A percentile compares a stretch with the other conserved stretches of the same genome.
phyloP scores from a whole-genome alignment of 2,888 invertebrate species.

The Apamea anceps region DNA sequence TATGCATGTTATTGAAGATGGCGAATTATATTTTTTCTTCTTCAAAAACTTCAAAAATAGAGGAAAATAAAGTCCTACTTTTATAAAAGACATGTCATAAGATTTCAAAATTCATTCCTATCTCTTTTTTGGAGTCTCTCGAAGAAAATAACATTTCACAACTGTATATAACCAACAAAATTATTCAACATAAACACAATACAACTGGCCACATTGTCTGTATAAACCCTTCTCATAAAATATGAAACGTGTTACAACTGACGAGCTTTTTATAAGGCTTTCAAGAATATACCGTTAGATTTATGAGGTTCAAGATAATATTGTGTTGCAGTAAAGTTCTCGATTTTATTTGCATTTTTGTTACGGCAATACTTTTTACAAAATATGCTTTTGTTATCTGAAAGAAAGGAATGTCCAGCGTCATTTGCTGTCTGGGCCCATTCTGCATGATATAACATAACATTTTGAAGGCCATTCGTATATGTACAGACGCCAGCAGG shows the following conservation, averaged over 20 bases:
- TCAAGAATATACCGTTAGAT: slow-evolving; percentile 1
- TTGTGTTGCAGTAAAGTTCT: slow-evolving; percentile 16
- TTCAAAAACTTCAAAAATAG: too few species aligned
- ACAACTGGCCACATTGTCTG: background rate
- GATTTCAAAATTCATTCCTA: too few species aligned
- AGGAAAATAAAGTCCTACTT: too few species aligned
- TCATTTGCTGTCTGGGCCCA: background rate
- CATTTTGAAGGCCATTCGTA: background rate
- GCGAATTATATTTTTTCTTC: too few species aligned
- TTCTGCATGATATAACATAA: background rate
- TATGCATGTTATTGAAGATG: too few species aligned
- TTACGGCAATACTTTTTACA: slow-evolving; percentile 7
- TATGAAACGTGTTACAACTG: slow-evolving; percentile 15
- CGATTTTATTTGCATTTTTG: slow-evolving; percentile 14
- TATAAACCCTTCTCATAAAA: slow-evolving; percentile 22
- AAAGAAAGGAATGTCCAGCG: background rate
- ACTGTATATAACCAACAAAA: background rate
- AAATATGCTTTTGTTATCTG: background rate
- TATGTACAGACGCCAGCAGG: too few species aligned
- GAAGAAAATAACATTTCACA: background rate
- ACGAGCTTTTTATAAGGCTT: slow-evolving; percentile 12
- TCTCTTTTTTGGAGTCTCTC: too few species aligned
- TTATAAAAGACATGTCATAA: too few species aligned
- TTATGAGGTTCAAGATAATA: slow-evolving; percentile 18
- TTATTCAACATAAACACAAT: background rate